Evolutionary conservation across 2,888 invertebrate genomes (phyloP), one percentile per base, ranked within the genome.

Genomic region (Chrysina gloriosa): DNA sequence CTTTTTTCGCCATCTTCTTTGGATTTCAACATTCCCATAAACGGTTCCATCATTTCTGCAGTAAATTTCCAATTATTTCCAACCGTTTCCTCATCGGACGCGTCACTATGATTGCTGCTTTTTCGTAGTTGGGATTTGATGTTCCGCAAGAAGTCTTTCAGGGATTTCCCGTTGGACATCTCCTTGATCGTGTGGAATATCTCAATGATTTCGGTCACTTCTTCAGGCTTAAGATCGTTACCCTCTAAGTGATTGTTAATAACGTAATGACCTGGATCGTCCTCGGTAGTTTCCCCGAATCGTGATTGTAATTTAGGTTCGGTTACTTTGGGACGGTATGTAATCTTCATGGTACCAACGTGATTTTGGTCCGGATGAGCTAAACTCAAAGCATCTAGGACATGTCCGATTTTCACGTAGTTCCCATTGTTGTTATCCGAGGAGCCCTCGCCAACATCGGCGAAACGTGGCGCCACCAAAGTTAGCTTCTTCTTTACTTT

Each of bases 311-410:
- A 56, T n/a, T 64, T 11, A 14, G 72, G 70, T 25, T 34, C 54
- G 9, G 25, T 27, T 9, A 48, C 45, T 45, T 63, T 65, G 9
- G 58, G 70, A 6, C 71, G 72, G 3, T 74, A 50, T 6, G 69
- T 69, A 45, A 78, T 76, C 67, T 77, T 74, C 50, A 76, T 71
- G 25, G 76, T 69, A 27, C 74, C 75, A 1, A 77, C 63, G 36
- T 74, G 70, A 21, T 71, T 65, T 9, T 69, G 50, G 25, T 78
- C 69, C 1, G 82, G 81, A 63, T 80, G 78, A 1, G 81, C 78
- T 2, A 82, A 45, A 3, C 82, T 82, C 7, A 81, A 73, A 6
- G 81, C 80, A 67, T 82, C 81, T 72, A 80, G 72, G 2, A 83
- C 71, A 25, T 80, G 72, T 2, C 80, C 80, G 68, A 81, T 68